Base-by-base conservation (phyloP, 2,888 invertebrate genomes). In the Pseudococcus longispinus region DNA sequence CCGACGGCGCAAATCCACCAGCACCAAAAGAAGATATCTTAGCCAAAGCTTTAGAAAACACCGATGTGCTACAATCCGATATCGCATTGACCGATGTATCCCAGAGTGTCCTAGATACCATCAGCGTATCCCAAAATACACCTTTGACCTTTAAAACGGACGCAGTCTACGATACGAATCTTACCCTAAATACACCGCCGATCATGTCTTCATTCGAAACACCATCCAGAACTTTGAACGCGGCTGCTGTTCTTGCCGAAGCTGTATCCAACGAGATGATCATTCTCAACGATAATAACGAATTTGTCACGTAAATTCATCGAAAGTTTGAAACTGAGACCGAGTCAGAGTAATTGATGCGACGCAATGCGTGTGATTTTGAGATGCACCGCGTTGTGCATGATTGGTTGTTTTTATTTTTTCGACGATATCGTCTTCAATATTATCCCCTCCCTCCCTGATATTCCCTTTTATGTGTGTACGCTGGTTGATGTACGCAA, bases 151-250 rank as follows among this genome's bases (percentile, higher is more conserved):
- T 87, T 29, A 87, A 87, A 46, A 85, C 88, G 13, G 88, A 88
- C 60, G 88, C 87, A 23, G 95, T 95, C 0, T 93, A 94, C 4
- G 96, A 95, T 90, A 96, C 96, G 0, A 95, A 95, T 89, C 92
- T 95, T 5, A 93, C 94, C 15, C 91, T 95, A 20, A 93, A 95
- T 90, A 95, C 94, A 90, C 95, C 96, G 0, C 86, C 86, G 11
- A 96, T 96, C 85, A 96, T 96, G 96, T 95, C 96, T 1, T 94
- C 96, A 0, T 91, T 95, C 37, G 96, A 96, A 90, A 93, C 94
- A 32, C 95, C 95, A 6, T 89, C 89, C 13, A 83, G 83, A 74
- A 51, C 86, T 4, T 2, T 77, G n/a, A 77, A 29, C 32, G 6
- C 86, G 32, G 74, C n/a, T 55, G 32, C 84, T n/a, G 42, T 55